Conservation (phyloP, 2,113 vertebrate genomes). For the Brachypodius melanocephalos region DNA sequence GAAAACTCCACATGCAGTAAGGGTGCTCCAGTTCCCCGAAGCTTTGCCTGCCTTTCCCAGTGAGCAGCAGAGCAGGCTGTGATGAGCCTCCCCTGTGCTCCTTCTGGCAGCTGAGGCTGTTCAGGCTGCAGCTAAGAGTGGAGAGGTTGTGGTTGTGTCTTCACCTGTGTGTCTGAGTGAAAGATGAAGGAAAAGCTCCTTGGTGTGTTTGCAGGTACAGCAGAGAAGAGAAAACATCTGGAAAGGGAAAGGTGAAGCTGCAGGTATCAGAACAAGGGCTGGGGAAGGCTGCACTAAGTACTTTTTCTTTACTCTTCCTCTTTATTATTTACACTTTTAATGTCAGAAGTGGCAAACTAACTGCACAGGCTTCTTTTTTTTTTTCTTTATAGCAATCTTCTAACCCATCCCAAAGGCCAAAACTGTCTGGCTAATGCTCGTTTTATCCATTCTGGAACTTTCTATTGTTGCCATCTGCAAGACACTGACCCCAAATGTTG, state of each 20-base stretch:
- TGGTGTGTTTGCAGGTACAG: not conserved
- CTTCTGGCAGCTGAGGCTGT: not conserved
- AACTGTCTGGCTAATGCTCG: not conserved
- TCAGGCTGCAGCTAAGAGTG: fast-evolving
- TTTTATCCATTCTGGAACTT: not conserved
- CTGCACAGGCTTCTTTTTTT: not conserved
- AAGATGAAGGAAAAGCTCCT: not conserved
- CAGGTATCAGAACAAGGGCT: not conserved
- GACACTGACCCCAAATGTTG: not conserved
- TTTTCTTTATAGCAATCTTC: not conserved
- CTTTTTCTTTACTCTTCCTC: not conserved
- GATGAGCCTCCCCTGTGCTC: not conserved
- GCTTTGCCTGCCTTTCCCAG: not conserved
- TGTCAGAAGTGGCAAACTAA: not conserved
- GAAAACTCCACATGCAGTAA: not conserved
- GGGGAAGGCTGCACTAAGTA: not conserved
- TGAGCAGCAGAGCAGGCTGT: fast-evolving
- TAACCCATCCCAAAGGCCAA: not conserved
- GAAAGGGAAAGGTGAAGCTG: not conserved
- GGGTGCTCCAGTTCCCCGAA: not conserved
- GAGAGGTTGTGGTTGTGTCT: not conserved
- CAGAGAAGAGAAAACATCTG: not conserved
- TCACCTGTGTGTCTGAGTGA: not conserved
- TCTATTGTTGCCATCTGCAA: not conserved
- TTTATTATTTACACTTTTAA: not conserved